Evolutionary conservation across 2,888 invertebrate genomes (phyloP).

Genomic region (Xestia ashworthii): DNA sequence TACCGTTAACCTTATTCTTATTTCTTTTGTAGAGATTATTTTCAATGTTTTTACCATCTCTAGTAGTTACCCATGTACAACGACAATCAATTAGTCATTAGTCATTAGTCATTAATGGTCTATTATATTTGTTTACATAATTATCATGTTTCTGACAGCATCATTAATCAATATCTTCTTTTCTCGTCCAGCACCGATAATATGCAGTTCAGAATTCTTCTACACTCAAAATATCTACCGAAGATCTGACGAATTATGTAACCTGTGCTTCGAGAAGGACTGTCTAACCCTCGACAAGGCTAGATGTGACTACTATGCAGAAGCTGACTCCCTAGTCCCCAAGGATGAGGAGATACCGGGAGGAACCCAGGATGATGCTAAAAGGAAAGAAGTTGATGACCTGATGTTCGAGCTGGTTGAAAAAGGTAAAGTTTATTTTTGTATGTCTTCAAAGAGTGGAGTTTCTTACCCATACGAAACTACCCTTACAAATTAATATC

Average conservation of each 20-base stretch:
- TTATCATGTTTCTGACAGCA: neutral
- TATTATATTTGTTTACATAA: neutral
- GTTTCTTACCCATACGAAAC: neutral
- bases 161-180: neutral
- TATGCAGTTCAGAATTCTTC: slow-evolving; percentile 42
- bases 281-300: slow-evolving; percentile 70
- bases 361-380: slow-evolving; percentile 24
- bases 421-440: slow-evolving; percentile 67
- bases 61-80: neutral
- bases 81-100: neutral
- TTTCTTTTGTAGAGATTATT: neutral
- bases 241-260: slow-evolving; percentile 65
- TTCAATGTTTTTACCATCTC: neutral
- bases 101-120: too few species aligned
- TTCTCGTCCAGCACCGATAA: slow-evolving; percentile 20
- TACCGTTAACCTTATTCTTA: neutral
- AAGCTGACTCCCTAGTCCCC: slow-evolving; percentile 61
- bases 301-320: slow-evolving; percentile 75
- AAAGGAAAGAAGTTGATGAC: slow-evolving; percentile 66
- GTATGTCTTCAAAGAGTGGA: neutral
- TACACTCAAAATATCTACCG: slow-evolving; percentile 43
- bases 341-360: slow-evolving; percentile 43
- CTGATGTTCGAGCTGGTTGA: slow-evolving; percentile 72
- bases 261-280: slow-evolving; percentile 73
- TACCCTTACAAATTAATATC: neutral